Evolutionary conservation across 2,797 vertebrate genomes (phyloP).

Genomic region (Hydrocynus forskahlii): DNA sequence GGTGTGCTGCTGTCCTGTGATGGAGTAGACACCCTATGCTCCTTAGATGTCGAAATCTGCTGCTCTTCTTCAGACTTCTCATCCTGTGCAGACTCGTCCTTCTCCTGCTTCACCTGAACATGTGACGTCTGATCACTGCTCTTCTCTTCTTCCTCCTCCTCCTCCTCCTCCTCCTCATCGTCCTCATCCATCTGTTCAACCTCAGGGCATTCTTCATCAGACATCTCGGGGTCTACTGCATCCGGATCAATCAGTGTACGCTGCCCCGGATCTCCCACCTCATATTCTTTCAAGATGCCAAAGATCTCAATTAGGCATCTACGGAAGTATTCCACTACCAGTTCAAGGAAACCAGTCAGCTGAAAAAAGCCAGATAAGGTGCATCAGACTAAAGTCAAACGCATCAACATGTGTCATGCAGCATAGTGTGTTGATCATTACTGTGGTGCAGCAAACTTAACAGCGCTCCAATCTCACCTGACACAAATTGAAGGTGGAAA

Average conservation of each 20-base stretch:
- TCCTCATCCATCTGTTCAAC: conserved; percentile 75
- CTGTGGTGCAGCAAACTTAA: background rate
- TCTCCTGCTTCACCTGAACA: conserved; percentile 74
- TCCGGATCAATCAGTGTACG: conserved; percentile 90
- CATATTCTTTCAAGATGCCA: conserved; percentile 96
- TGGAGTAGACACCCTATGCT: conserved; percentile 74
- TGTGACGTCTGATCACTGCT: conserved; percentile 36
- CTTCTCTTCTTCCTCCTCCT: conserved; percentile 61
- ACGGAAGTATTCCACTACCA: conserved; percentile 97
- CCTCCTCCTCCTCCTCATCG: conserved; percentile 78
- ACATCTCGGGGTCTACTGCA: conserved; percentile 80
- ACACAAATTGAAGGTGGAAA: conserved; percentile 95
- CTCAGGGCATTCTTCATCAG: conserved; percentile 81
- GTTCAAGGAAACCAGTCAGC: conserved; percentile 95
- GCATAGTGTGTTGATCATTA: background rate
- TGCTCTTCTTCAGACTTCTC: conserved; percentile 68
- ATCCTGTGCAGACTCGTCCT: conserved; percentile 60
- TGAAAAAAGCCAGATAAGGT: conserved; percentile 55
- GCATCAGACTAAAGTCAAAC: background rate
- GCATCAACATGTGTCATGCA: background rate
- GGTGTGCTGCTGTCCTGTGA: conserved; percentile 75
- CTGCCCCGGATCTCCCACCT: conserved; percentile 95
- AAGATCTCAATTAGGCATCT: conserved; percentile 98
- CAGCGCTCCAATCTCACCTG: conserved; percentile 78
- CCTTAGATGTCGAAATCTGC: conserved; percentile 71